Percentiles rank a stretch among this genome's conserved stretches.
phyloP scores from a whole-genome alignment of 2,888 invertebrate species.

The Hirtodrosophila cameraria region DNA sequence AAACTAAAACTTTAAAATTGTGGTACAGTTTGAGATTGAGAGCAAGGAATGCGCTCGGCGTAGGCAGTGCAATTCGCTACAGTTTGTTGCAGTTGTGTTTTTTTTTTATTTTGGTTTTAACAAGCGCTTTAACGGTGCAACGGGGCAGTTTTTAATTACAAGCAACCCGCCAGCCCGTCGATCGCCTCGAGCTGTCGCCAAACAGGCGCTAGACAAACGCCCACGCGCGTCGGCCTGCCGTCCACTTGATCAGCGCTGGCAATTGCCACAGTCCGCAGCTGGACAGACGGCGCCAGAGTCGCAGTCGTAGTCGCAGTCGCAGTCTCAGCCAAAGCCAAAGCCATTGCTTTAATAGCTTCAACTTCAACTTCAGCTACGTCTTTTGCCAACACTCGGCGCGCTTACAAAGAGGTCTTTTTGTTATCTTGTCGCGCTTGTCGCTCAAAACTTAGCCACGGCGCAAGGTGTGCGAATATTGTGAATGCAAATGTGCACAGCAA shows the following conservation, averaged over 20 bases:
- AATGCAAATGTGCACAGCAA: conserved; percentile 39
- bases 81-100: conserved; percentile 30
- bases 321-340: conserved; percentile 4
- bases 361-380: conserved; percentile 7
- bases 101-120: neutral
- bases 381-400: conserved; percentile 6
- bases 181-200: conserved; percentile 66
- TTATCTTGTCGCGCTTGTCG: conserved; percentile 75
- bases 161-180: conserved; percentile 37
- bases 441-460: conserved; percentile 57
- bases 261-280: conserved; percentile 25
- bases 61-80: conserved; percentile 59
- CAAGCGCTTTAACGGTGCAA: conserved; percentile 40
- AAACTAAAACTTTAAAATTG: conserved; percentile 5
- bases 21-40: conserved; percentile 44
- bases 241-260: conserved; percentile 58
- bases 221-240: conserved; percentile 58
- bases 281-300: conserved; percentile 52
- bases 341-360: conserved; percentile 56
- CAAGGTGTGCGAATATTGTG: conserved; percentile 68
- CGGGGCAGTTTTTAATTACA: conserved; percentile 66
- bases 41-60: conserved; percentile 64
- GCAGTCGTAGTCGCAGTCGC: too few relatives aligned
- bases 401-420: conserved; percentile 68
- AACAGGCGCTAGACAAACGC: conserved; percentile 72